Base-by-base conservation (phyloP, 2,113 vertebrate genomes). In the Melanerpes aurifrons region DNA sequence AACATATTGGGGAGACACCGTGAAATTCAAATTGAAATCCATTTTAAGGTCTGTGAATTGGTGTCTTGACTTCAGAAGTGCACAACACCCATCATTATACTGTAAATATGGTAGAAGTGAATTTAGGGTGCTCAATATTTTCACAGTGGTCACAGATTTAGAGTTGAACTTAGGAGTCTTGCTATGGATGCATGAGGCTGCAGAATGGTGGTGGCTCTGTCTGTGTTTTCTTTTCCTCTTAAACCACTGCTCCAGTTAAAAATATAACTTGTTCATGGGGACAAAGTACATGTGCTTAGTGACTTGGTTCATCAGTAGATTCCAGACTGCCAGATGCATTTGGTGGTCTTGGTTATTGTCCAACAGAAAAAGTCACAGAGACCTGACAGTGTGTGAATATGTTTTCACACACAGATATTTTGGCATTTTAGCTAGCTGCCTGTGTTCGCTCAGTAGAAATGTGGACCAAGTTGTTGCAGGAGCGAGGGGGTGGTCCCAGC, bases 291-390 rank as follows among this genome's bases (percentile, higher is more conserved):
- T 83, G 86, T 87, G 59, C 75, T 69, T 58, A 95, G 94, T 92
- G 95, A 93, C 58, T 97, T 57, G 92, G 57, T 82, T 94, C 94
- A 90, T 95, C 96, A 95, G 92, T 94, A 59, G 94, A 93, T 91
- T 96, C 91, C 95, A 95, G 93, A 90, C 96, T 92, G 93, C 82
- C 86, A 94, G 58, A n/a, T 92, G 79, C 94, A 50, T 97, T 97
- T 96, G 95, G 96, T 97, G 92, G 92, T 97, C 96, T 97, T 97
- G 96, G 92, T 97, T 89, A 57, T 70, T 68, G 32, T 96, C 96
- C 97, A 97, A 69, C 53, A 7, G 37, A 92, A 82, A 71, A 89
- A 94, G 66, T 77, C 81, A 76, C 93, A 89, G 93, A 87, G 94
- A 94, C 85, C 95, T 96, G 94, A 95, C 8, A 21, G 89, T 68